Conservation (phyloP, 2,888 invertebrate species). For the Melanotus villosus region DNA sequence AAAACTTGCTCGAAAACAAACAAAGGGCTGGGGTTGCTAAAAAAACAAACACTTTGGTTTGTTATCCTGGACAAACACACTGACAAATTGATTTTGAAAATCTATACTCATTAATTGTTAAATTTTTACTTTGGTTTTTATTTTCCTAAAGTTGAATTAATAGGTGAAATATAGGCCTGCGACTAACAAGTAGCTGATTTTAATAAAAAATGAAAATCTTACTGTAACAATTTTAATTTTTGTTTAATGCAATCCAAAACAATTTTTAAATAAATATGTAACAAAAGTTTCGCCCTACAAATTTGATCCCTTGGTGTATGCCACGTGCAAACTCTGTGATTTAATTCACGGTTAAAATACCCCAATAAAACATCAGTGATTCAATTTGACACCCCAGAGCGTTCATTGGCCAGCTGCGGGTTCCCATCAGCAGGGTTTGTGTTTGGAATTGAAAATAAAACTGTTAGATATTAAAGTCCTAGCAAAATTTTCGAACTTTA, state of each 20-base stretch:
- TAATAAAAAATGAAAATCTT: too few relatives aligned
- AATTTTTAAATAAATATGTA: slow-evolving; percentile 36
- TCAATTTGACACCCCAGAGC: slow-evolving; percentile 68
- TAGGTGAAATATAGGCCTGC: too few relatives aligned
- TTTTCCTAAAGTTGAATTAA: too few relatives aligned
- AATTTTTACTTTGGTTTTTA: not conserved
- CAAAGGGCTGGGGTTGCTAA: slow-evolving; percentile 26
- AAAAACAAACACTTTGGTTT: slow-evolving; percentile 31
- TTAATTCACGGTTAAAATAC: slow-evolving; percentile 66
- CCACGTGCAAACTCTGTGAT: slow-evolving; percentile 49
- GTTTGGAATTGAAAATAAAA: too few relatives aligned
- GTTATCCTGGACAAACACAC: slow-evolving; percentile 26
- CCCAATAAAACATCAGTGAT: slow-evolving; percentile 67
- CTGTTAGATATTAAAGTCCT: too few relatives aligned
- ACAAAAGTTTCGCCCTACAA: slow-evolving; percentile 22
- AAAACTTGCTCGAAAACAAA: slow-evolving; percentile 29
- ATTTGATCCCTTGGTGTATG: slow-evolving; percentile 33
- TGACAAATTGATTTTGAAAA: slow-evolving; percentile 39
- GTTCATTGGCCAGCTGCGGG: slow-evolving; percentile 65
- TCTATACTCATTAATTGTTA: not conserved
- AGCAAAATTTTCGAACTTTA: too few relatives aligned
- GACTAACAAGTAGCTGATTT: too few relatives aligned
- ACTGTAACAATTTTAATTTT: too few relatives aligned
- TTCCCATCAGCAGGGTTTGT: slow-evolving; percentile 57
- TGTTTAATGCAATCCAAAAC: too few relatives aligned